Conservation (phyloP, 2,797 vertebrate species). For the Merluccius polli region DNA sequence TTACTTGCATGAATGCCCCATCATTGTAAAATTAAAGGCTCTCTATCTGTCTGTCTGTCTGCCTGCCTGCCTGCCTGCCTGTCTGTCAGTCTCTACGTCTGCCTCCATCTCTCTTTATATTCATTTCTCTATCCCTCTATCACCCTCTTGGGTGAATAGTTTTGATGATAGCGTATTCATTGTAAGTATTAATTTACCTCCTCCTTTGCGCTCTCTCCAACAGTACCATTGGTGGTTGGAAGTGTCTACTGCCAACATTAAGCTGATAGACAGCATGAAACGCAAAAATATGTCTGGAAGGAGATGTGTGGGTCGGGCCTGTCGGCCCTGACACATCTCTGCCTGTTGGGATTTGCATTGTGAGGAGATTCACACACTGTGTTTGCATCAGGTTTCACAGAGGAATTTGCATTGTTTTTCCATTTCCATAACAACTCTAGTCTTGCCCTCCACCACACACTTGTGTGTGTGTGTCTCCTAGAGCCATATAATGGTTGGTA, state of each 20-base stretch:
- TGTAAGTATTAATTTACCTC: background rate
- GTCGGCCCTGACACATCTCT: background rate
- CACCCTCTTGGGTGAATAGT: background rate
- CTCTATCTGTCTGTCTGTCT: background rate
- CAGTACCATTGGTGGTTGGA: background rate
- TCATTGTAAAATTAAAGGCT: too few relatives aligned
- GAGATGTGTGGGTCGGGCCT: background rate
- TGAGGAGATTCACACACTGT: slow-evolving; percentile 25
- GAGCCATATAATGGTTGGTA: background rate
- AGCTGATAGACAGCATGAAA: background rate
- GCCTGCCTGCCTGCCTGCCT: too few relatives aligned
- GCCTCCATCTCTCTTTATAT: too few relatives aligned
- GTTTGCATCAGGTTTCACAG: slow-evolving; percentile 37
- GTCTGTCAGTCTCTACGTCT: too few relatives aligned
- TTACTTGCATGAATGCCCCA: background rate
- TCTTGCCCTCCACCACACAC: background rate
- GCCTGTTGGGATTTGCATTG: slow-evolving; percentile 41
- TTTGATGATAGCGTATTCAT: background rate
- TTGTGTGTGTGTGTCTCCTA: background rate
- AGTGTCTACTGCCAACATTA: background rate
- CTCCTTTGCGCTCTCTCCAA: background rate
- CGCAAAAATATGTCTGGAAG: background rate
- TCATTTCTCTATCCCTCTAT: background rate
- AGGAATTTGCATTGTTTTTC: slow-evolving; percentile 27
- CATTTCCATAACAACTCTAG: slow-evolving; percentile 16